phyloP scores from a whole-genome alignment of 2,888 invertebrate species.

The Rhagonycha fulva region DNA sequence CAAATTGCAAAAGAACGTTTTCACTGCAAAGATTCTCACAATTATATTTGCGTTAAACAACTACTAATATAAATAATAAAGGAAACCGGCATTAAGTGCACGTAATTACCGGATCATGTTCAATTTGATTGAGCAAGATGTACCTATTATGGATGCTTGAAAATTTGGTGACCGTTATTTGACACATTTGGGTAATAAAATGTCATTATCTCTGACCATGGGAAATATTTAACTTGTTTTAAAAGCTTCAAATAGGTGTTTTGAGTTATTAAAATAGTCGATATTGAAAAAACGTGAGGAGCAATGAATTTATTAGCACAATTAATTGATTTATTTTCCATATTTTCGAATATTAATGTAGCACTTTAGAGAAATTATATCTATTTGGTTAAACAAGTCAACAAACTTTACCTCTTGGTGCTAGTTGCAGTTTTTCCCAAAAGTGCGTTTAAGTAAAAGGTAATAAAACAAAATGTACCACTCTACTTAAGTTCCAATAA shows the following conservation, averaged over 20 bases:
- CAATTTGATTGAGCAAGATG: constrained; percentile 22
- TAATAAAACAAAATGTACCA: neutral
- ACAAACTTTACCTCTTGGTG: too few species aligned
- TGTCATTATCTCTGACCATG: constrained; percentile 13
- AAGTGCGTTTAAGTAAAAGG: neutral
- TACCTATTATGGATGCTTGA: constrained; percentile 6
- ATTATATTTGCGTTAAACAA: constrained; percentile 30
- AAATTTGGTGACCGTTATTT: constrained; percentile 24
- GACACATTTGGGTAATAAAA: constrained; percentile 23
- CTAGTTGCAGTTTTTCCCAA: neutral
- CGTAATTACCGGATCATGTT: constrained; percentile 26
- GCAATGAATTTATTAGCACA: neutral
- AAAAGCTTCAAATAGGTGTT: constrained; percentile 8
- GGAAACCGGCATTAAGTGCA: constrained; percentile 22
- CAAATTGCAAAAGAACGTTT: constrained; percentile 2
- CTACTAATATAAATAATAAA: constrained; percentile 27
- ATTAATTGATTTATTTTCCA: neutral
- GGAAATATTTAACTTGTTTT: constrained; percentile 13
- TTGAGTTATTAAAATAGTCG: neutral
- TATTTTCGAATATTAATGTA: neutral
- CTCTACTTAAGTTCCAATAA: constrained; percentile 16
- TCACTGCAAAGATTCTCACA: constrained; percentile 20
- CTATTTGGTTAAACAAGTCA: too few species aligned
- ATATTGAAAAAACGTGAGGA: neutral
- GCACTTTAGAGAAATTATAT: neutral